Evolutionary conservation across 2,888 invertebrate species (phyloP).

Genomic region (Cosmia trapezina): DNA sequence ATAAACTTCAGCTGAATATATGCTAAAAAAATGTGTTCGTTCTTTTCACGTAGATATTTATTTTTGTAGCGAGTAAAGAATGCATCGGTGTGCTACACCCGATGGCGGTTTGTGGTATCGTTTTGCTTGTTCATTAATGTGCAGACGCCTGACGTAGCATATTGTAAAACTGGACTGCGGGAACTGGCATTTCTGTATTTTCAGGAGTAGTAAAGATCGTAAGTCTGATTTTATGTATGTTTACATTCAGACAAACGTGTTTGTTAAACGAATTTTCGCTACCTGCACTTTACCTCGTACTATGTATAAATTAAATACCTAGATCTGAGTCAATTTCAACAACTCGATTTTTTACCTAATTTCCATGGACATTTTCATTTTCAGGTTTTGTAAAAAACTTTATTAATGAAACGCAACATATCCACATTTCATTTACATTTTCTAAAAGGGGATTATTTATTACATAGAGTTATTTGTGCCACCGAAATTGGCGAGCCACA

Average conservation of each 20-base stretch:
- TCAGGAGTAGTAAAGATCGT: slow-evolving; percentile 3
- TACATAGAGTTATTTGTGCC: too few relatives aligned
- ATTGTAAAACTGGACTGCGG: slow-evolving; percentile 34
- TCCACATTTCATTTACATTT: too few relatives aligned
- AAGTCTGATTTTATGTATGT: slow-evolving; percentile 34
- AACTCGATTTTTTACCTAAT: too few relatives aligned
- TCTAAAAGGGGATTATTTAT: too few relatives aligned
- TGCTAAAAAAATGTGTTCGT: not conserved
- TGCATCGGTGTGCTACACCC: not conserved
- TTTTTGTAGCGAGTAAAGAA: not conserved
- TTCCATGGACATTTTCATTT: too few relatives aligned
- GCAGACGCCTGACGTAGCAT: not conserved
- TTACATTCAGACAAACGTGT: slow-evolving; percentile 37
- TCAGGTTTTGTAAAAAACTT: too few relatives aligned
- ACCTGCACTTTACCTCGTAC: slow-evolving; percentile 10
- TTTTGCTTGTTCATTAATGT: slow-evolving; percentile 5
- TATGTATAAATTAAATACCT: slow-evolving; percentile 4
- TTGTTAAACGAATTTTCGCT: slow-evolving; percentile 22
- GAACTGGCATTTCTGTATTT: slow-evolving; percentile 21
- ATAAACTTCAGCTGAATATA: too few relatives aligned
- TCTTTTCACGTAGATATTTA: slow-evolving; percentile 7
- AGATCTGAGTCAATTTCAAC: too few relatives aligned
- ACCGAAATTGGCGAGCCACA: too few relatives aligned
- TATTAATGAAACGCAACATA: too few relatives aligned
- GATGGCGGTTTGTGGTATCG: slow-evolving; percentile 1